Base-by-base conservation (phyloP, 2,797 vertebrate genomes). In the Craterocephalus amniculus region DNA sequence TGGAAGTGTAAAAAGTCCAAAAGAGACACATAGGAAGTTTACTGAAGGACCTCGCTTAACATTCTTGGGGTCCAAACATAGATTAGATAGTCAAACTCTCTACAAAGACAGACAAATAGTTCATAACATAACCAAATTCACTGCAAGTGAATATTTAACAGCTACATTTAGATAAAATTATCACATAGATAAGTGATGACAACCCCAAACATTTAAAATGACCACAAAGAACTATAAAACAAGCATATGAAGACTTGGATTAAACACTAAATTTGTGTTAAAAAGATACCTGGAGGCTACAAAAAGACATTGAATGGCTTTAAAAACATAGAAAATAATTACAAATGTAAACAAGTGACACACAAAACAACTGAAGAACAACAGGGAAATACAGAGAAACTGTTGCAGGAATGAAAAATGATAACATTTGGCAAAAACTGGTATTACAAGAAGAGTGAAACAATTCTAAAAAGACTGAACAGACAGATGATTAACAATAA, bases 401-500 rank as follows among this genome's bases (percentile, higher is more conserved):
- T 32, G 38, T 24, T 57, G 14, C 14, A 54, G 27, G 29, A 7
- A 51, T 26, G 22, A 13, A 54, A 27, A 35, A 34, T 24, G 32
- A 34, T 1, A 16, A 14, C 2, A 38, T 13, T 48, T n/a, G n/a
- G 13, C 34, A 24, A 16, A n/a, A 36, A 18, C 5, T 20, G 26
- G 4, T 16, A 29, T 27, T 24, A 14, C 32, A 58, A 35, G 52
- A 24, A 22, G 6, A 54, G 9, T 16, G 35, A 58, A 59, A 38
- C 2, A 38, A 35, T 14, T 27, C 22, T 18, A 32, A 31, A 62
- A 45, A 61, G 18, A 48, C 31, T 14, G 31, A 49, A 66, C 34
- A 10, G 0, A n/a, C 14, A 59, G 1, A 29, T 31, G 2, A 11
- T 14, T 24, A 22, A 27, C 4, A 57, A 0, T 0, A 16, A 55